phyloP scores from a whole-genome alignment of 53 echinoderm and acorn worm genomes.

The Luidia sarsii region DNA sequence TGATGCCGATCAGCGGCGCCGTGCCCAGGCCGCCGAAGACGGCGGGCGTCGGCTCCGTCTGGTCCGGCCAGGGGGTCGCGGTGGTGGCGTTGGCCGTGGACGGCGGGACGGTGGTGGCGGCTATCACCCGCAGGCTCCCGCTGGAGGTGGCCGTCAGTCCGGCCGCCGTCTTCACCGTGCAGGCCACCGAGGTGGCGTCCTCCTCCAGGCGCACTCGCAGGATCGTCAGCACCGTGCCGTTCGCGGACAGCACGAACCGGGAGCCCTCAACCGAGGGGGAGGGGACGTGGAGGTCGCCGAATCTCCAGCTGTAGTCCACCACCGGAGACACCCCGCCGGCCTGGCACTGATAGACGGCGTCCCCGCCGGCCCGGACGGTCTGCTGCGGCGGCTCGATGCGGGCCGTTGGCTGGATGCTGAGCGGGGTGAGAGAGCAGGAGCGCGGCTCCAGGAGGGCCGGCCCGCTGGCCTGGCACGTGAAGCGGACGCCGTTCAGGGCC shows the following conservation, averaged over 20 bases:
- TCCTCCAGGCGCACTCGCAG: conserved; percentile 48
- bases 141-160: conserved; percentile 57
- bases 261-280: neutral
- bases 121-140: conserved; percentile 46
- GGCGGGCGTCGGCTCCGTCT: conserved; percentile 18
- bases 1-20: conserved; percentile 3
- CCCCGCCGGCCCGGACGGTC: conserved; percentile 30
- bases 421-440: conserved; percentile 49
- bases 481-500: conserved; percentile 59
- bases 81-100: neutral
- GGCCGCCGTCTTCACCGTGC: conserved; percentile 51
- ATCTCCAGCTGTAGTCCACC: conserved; percentile 46
- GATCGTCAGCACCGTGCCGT: conserved; percentile 53
- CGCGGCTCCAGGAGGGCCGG: conserved; percentile 47
- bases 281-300: conserved; percentile 37
- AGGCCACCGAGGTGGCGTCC: conserved; percentile 49
- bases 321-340: conserved; percentile 55
- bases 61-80: conserved; percentile 8
- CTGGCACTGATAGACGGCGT: conserved; percentile 53
- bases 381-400: conserved; percentile 58
- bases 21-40: neutral
- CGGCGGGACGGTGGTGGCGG: neutral
- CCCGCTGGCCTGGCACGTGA: conserved; percentile 52
- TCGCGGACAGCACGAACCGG: conserved; percentile 51
- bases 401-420: conserved; percentile 57